phyloP scores from a whole-genome alignment of 2,888 invertebrate genomes.

The Sinodicranocentrus sp. region DNA sequence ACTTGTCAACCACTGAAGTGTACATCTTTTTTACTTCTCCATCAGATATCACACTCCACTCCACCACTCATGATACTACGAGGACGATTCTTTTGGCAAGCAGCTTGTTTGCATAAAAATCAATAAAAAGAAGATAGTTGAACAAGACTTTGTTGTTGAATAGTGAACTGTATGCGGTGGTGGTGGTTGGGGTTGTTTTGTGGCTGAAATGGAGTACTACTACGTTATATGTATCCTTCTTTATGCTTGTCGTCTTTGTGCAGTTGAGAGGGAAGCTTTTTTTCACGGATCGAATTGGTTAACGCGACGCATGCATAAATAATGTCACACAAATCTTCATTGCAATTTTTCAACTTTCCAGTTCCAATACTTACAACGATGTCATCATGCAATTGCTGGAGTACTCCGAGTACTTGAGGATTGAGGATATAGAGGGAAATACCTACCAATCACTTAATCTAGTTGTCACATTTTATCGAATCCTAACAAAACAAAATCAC shows the following conservation, averaged over 20 bases:
- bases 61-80: constrained; percentile 54
- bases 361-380: constrained; percentile 1
- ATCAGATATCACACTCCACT: constrained; percentile 68
- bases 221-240: constrained; percentile 6
- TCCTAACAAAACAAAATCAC: too few species aligned
- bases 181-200: constrained; percentile 69
- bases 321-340: constrained; percentile 40
- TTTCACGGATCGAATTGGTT: constrained; percentile 50
- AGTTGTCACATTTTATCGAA: too few species aligned
- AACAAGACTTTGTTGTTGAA: constrained; percentile 68
- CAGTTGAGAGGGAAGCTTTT: constrained; percentile 21
- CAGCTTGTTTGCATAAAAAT: constrained; percentile 77
- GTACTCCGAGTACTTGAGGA: too few species aligned
- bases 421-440: too few species aligned
- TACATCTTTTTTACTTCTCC: constrained; percentile 50
- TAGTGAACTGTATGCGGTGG: constrained; percentile 67
- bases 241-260: constrained; percentile 2
- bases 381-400: too few species aligned
- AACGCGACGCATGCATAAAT: constrained; percentile 56
- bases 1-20: constrained; percentile 62
- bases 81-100: constrained; percentile 74
- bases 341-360: constrained; percentile 47
- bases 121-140: constrained; percentile 74
- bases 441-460: too few species aligned
- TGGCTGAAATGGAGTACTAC: constrained; percentile 47